Evolutionary conservation across 2,797 vertebrate genomes (phyloP).

Genomic region (Lepilemur ruficaudatus): DNA sequence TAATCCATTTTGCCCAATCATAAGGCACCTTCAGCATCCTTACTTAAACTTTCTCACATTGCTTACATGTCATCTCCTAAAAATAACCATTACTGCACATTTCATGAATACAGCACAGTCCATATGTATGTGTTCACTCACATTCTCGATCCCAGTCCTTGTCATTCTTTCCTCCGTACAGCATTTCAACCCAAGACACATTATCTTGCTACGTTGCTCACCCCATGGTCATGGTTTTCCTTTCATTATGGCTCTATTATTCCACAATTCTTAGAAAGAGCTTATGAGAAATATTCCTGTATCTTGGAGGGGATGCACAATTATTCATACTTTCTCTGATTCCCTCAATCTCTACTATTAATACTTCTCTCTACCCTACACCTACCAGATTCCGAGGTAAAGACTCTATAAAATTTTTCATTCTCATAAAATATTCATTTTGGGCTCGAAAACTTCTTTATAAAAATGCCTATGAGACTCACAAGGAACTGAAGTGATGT

Average conservation of each 20-base stretch:
- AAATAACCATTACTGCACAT: neutral
- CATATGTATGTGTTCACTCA: neutral
- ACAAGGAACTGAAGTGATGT: neutral
- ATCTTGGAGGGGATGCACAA: neutral
- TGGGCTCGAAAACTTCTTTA: neutral
- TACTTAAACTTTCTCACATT: neutral
- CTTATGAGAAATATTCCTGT: neutral
- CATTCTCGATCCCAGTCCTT: neutral
- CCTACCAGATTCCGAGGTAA: neutral
- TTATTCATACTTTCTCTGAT: neutral
- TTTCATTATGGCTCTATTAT: neutral
- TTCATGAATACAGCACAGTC: neutral
- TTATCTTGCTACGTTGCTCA: neutral
- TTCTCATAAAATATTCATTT: slow-evolving; percentile 22
- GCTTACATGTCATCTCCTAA: neutral
- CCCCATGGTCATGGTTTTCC: neutral
- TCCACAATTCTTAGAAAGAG: neutral
- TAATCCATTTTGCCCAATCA: neutral
- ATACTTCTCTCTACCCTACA: neutral
- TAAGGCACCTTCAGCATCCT: neutral
- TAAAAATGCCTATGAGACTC: neutral
- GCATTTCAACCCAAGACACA: neutral
- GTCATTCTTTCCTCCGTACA: neutral
- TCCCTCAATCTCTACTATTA: neutral
- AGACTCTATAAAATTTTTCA: neutral